These are phyloP conservation scores for Parnassius orleans DNA, from an alignment of 2,888 invertebrate species.

Conservation along the genomic window DNA sequence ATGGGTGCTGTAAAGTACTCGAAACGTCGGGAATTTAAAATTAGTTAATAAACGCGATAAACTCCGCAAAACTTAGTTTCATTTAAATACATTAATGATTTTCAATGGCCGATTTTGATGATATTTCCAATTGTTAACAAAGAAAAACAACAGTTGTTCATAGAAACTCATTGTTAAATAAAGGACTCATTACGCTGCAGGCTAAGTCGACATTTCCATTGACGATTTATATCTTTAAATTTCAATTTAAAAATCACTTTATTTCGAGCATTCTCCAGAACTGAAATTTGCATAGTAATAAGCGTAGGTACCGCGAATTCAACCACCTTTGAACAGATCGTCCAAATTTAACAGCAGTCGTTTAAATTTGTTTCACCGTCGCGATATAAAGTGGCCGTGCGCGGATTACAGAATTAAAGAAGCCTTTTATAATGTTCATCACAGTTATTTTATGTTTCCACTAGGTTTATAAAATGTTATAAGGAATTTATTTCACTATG, in stretches of 20 bases:
- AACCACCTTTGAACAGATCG: constrained; percentile 4
- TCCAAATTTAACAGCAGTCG: constrained; percentile 2
- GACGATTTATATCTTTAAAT: neutral
- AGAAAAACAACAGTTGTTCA: too few species aligned
- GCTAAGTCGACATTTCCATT: too few species aligned
- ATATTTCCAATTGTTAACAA: too few species aligned
- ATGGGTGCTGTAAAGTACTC: too few species aligned
- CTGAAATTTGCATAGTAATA: constrained; percentile 5
- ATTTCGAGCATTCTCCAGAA: constrained; percentile 2
- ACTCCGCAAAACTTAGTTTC: too few species aligned
- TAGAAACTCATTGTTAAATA: too few species aligned
- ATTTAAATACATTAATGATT: too few species aligned
- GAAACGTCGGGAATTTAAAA: too few species aligned
- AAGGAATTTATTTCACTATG: neutral
- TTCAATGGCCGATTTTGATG: too few species aligned
- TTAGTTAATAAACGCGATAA: too few species aligned
- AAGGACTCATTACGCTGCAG: too few species aligned
- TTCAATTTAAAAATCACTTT: constrained; percentile 4
- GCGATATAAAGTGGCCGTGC: constrained; percentile 4
- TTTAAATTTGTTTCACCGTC: constrained; percentile 5
- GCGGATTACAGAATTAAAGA: constrained; percentile 6
- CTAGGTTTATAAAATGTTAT: too few species aligned
- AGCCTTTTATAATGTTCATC: neutral
- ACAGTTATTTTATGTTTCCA: neutral
- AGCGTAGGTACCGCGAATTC: constrained; percentile 4